These are phyloP conservation scores for Thalassoma bifasciatum DNA, from an alignment of 2,113 vertebrate genomes.

Conservation along the genomic window DNA sequence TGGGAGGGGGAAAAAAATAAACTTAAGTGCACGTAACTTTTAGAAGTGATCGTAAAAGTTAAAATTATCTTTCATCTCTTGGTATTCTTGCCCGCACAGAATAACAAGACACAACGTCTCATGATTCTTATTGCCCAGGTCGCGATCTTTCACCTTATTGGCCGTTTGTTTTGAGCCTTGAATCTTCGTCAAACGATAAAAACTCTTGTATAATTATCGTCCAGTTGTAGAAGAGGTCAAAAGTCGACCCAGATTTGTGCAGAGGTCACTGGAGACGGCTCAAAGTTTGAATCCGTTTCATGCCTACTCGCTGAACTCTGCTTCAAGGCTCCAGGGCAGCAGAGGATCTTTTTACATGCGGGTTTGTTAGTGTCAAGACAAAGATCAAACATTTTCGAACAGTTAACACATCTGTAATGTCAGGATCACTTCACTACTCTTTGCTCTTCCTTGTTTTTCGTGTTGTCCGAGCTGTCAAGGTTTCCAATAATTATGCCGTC, in stretches of 20 bases:
- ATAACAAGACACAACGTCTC: not conserved
- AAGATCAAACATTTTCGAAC: not conserved
- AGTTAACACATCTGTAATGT: not conserved
- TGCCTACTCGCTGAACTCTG: slow-evolving; percentile 26
- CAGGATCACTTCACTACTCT: not conserved
- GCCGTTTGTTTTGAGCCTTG: slow-evolving; percentile 14
- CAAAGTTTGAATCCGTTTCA: slow-evolving; percentile 8
- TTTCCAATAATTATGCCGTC: not conserved
- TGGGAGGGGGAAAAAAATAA: too few species aligned
- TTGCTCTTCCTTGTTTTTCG: not conserved
- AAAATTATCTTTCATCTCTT: not conserved
- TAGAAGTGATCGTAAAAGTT: not conserved
- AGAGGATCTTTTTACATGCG: not conserved
- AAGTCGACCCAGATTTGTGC: not conserved
- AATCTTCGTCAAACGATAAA: not conserved
- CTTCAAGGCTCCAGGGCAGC: slow-evolving; percentile 13
- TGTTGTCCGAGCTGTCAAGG: not conserved
- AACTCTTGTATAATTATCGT: slow-evolving; percentile 37
- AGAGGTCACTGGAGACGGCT: slow-evolving; percentile 1
- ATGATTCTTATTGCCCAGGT: not conserved
- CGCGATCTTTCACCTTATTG: not conserved
- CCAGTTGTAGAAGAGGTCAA: slow-evolving; percentile 30
- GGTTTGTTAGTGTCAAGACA: not conserved
- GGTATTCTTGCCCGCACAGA: not conserved
- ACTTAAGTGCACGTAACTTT: not conserved